Percentiles rank a stretch among this genome's conserved stretches.
Evolutionary conservation across 1,140 invertebrate species (phyloP).

Genomic region (Eupeodes corollae): DNA sequence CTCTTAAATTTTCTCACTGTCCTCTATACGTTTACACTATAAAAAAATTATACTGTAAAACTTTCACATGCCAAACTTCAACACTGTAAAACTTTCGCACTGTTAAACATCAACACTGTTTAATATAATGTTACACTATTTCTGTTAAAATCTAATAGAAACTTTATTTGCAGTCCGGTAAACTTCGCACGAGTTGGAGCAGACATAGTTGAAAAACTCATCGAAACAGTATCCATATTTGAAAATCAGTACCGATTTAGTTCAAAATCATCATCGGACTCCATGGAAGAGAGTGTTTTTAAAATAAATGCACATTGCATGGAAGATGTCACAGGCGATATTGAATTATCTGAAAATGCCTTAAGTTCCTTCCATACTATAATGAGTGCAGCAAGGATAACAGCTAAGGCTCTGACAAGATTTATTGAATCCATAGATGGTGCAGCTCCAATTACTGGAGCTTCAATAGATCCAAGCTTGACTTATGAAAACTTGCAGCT

Average conservation of each 20-base stretch:
- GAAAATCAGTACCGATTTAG: constrained; percentile 25
- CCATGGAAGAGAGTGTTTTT: constrained; percentile 7
- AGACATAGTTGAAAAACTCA: constrained; percentile 27
- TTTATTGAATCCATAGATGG: constrained; percentile 28
- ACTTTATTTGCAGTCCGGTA: constrained; percentile 15
- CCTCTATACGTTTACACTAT: no score
- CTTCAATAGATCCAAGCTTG: constrained; percentile 22
- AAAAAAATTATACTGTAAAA: no score
- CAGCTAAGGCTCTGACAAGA: constrained; percentile 20
- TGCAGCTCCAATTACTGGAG: constrained; percentile 22
- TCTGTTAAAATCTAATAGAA: no score
- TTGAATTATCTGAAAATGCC: constrained; percentile 23
- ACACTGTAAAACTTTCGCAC: no score
- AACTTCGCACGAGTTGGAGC: constrained; percentile 35
- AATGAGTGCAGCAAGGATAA: constrained; percentile 25
- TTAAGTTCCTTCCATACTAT: constrained; percentile 30
- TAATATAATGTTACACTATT: no score
- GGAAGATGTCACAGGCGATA: constrained; percentile 20
- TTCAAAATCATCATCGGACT: constrained; percentile 17
- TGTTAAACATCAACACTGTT: no score
- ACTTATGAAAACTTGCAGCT: constrained; percentile 28
- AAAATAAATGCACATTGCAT: not conserved
- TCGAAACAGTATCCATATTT: constrained; percentile 25
- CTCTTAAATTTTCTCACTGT: no score
- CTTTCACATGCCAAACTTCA: not conserved